Percentiles rank a stretch among this genome's conserved stretches.
These are phyloP conservation scores for Macrobrachium nipponense DNA, from an alignment of 1,140 invertebrate species.

Conservation along the genomic window DNA sequence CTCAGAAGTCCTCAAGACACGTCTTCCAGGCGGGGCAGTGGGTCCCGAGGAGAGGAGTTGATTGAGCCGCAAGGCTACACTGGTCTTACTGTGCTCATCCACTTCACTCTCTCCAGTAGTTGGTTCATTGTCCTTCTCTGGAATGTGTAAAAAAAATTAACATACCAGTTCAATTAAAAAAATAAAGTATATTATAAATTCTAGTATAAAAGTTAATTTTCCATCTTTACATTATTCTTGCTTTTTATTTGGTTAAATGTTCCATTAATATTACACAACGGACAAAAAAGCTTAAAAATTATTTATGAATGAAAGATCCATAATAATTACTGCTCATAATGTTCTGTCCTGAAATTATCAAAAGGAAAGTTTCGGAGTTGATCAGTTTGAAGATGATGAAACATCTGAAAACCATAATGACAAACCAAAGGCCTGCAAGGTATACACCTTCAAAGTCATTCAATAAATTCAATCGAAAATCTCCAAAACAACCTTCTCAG, in stretches of 20 bases:
- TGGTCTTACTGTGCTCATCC: slow-evolving; percentile 44
- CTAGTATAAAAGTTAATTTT: background rate
- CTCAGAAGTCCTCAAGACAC: slow-evolving; percentile 56
- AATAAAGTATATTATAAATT: background rate
- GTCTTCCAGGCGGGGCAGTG: slow-evolving; percentile 47
- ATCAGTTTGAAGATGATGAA: no score
- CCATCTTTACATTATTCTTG: background rate
- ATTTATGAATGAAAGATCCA: no score
- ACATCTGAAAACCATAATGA: no score
- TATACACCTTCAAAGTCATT: no score
- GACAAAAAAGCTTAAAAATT: background rate
- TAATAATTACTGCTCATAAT: no score
- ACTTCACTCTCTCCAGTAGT: slow-evolving; percentile 6
- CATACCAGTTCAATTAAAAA: background rate
- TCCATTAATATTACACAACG: background rate
- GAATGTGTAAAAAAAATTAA: background rate
- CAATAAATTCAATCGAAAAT: no score
- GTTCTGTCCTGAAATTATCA: no score
- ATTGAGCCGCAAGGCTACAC: slow-evolving; percentile 59
- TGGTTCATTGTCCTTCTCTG: slow-evolving; percentile 42
- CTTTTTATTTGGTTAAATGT: no score
- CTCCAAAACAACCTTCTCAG: no score
- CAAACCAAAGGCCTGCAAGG: no score
- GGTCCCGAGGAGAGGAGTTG: slow-evolving; percentile 62
- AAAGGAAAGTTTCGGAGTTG: no score